Conservation (phyloP, 2,888 invertebrate species). For the Cheilosia urbana region DNA sequence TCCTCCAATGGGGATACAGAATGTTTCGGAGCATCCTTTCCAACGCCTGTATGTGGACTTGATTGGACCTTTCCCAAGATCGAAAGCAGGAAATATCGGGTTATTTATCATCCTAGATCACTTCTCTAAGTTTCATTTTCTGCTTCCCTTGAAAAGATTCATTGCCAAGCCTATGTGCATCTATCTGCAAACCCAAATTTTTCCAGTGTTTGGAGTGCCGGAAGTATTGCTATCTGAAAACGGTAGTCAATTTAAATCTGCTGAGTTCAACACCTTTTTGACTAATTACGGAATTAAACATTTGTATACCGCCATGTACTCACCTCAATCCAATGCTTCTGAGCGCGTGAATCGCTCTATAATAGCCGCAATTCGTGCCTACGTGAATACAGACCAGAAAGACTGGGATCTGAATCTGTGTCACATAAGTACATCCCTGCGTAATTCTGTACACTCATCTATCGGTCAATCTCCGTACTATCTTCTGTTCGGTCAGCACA, state of each 20-base stretch:
- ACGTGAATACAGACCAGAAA: too few species aligned
- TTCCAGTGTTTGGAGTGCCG: constrained; percentile 58
- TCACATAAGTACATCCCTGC: too few species aligned
- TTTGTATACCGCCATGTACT: constrained; percentile 53
- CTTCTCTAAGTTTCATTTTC: constrained; percentile 45
- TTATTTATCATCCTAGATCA: constrained; percentile 44
- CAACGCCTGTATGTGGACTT: constrained; percentile 46
- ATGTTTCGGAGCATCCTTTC: constrained; percentile 20
- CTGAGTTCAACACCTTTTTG: constrained; percentile 46
- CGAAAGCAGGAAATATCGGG: constrained; percentile 24
- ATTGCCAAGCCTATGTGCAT: constrained; percentile 8
- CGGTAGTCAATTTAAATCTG: constrained; percentile 61
- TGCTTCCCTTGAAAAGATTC: constrained; percentile 48
- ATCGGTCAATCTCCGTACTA: too few species aligned
- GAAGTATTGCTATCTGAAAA: constrained; percentile 55
- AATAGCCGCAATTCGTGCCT: too few species aligned
- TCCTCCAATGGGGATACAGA: constrained; percentile 44
- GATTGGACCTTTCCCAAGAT: constrained; percentile 45
- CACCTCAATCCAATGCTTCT: too few species aligned
- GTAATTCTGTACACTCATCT: too few species aligned
- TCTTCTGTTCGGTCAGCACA: too few species aligned
- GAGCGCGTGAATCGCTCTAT: too few species aligned
- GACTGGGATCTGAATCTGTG: too few species aligned
- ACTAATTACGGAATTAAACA: constrained; percentile 44
- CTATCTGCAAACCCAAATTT: too few species aligned